A percentile compares a stretch with the other conserved stretches of the same genome.
These are phyloP conservation scores for Prolemur simus DNA, from an alignment of 2,113 vertebrate genomes.

Conservation along the genomic window DNA sequence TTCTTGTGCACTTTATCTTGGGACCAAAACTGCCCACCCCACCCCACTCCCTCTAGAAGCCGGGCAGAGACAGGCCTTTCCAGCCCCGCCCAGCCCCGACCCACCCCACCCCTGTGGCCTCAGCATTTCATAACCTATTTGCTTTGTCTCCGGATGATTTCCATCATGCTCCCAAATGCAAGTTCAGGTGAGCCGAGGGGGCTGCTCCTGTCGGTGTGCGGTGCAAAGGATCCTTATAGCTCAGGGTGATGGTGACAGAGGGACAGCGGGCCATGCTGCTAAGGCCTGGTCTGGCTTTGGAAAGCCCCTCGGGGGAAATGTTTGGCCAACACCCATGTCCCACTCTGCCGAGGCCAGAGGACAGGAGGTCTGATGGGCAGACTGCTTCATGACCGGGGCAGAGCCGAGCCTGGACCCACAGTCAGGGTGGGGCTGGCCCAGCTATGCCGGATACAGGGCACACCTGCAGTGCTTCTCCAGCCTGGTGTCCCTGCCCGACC, in stretches of 20 bases:
- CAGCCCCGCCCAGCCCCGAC: not conserved
- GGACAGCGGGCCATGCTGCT: not conserved
- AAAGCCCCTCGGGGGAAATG: not conserved
- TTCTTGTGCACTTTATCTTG: conserved; percentile 51
- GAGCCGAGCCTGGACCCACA: not conserved
- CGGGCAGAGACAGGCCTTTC: not conserved
- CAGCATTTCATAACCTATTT: not conserved
- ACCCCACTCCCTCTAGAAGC: not conserved
- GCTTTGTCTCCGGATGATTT: conserved; percentile 10
- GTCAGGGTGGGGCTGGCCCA: not conserved
- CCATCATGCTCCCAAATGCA: not conserved
- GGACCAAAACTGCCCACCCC: conserved; percentile 34
- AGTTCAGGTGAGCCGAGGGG: not conserved
- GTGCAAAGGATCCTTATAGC: not conserved
- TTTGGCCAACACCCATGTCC: not conserved
- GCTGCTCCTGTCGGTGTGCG: not conserved
- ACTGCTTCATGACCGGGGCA: not conserved
- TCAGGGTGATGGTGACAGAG: not conserved
- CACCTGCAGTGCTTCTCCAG: not conserved
- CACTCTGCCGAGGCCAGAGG: not conserved
- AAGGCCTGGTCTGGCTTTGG: not conserved
- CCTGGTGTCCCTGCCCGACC: not conserved
- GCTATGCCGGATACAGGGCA: not conserved
- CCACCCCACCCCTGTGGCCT: not conserved
- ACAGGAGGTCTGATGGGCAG: not conserved